A percentile compares a stretch with the other conserved stretches of the same genome.
These are phyloP conservation scores for Dendrolimus punctatus DNA, from an alignment of 1,140 invertebrate genomes.

Conservation along the genomic window DNA sequence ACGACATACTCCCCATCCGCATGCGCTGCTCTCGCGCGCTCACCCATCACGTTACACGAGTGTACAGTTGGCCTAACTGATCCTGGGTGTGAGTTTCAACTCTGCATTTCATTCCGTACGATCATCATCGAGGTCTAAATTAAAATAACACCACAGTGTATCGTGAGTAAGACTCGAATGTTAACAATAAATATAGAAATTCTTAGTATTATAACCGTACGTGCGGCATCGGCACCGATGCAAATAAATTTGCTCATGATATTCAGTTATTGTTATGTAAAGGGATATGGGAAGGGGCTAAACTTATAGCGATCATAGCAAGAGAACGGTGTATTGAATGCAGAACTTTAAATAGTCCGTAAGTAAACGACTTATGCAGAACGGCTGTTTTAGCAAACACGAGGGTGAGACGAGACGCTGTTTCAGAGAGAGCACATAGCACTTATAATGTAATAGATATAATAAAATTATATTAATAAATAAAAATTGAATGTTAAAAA, in stretches of 20 bases:
- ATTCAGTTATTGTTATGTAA: too few relatives aligned
- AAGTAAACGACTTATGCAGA: too few relatives aligned
- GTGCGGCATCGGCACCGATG: too few relatives aligned
- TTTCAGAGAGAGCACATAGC: constrained; percentile 44
- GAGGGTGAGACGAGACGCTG: constrained; percentile 17
- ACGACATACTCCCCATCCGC: constrained; percentile 9
- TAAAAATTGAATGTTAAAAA: constrained; percentile 59
- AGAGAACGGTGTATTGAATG: too few relatives aligned
- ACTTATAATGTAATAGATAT: constrained; percentile 47
- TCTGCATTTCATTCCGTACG: constrained; percentile 10
- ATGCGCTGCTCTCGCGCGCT: constrained; percentile 3
- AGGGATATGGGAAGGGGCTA: too few relatives aligned
- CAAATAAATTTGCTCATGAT: too few relatives aligned
- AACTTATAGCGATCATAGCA: too few relatives aligned
- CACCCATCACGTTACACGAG: neutral
- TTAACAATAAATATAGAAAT: constrained; percentile 21
- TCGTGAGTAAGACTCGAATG: constrained; percentile 6
- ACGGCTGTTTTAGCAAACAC: too few relatives aligned
- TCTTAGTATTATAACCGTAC: too few relatives aligned
- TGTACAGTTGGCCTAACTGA: constrained; percentile 25
- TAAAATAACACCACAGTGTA: constrained; percentile 11
- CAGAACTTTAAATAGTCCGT: too few relatives aligned
- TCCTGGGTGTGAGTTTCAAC: constrained; percentile 17
- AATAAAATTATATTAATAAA: constrained; percentile 52
- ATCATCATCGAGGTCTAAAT: constrained; percentile 14